These are phyloP conservation scores for Ramphastos sulfuratus DNA, from an alignment of 2,113 vertebrate genomes.

Conservation along the genomic window DNA sequence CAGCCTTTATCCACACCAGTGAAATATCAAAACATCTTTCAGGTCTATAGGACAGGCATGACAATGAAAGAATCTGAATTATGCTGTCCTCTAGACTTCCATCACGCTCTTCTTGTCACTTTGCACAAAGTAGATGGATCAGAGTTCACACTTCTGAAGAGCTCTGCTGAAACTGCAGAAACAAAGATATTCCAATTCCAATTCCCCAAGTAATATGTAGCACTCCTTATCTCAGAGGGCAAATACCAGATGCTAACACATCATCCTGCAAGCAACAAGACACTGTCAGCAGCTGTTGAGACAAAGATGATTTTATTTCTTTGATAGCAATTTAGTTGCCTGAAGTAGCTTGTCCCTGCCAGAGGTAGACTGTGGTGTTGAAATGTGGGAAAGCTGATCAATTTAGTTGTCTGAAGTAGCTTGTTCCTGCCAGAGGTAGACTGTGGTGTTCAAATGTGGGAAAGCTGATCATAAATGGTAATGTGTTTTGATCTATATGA, in stretches of 20 bases:
- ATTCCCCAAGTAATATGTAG: not conserved
- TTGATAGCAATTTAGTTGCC: not conserved
- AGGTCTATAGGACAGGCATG: not conserved
- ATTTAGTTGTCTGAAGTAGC: not conserved
- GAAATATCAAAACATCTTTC: conserved; percentile 24
- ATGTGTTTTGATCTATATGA: not conserved
- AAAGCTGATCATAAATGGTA: conserved; percentile 4
- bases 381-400: not conserved
- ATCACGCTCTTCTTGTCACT: not conserved
- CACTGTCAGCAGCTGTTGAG: not conserved
- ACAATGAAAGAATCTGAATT: conserved; percentile 9
- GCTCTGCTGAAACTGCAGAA: conserved; percentile 2
- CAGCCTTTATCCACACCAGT: not conserved
- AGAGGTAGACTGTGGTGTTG: not conserved
- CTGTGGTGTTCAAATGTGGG: not conserved
- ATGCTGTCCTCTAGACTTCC: not conserved
- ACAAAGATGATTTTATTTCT: conserved; percentile 13
- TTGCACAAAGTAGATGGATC: not conserved
- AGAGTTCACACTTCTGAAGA: not conserved
- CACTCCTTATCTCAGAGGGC: not conserved
- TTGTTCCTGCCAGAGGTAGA: not conserved
- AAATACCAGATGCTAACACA: not conserved
- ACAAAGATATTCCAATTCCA: not conserved
- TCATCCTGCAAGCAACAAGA: not conserved
- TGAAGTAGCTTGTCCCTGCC: not conserved